These are phyloP conservation scores for Periplaneta americana DNA, from an alignment of 1,140 invertebrate genomes.

Conservation along the genomic window DNA sequence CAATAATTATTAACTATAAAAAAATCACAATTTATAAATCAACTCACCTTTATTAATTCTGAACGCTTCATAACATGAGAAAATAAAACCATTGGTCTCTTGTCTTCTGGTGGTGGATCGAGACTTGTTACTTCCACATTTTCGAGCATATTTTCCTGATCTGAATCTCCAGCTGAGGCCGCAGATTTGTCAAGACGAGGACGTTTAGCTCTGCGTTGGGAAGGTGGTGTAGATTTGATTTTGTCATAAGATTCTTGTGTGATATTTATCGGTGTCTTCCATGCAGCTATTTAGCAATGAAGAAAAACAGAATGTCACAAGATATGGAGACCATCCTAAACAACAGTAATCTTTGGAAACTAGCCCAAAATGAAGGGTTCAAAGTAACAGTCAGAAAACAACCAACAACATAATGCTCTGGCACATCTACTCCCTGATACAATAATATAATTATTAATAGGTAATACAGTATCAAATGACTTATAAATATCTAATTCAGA, in stretches of 20 bases:
- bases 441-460: no score
- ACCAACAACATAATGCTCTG: no score
- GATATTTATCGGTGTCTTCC: slow-evolving; percentile 88
- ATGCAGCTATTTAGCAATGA: slow-evolving; percentile 59
- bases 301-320: background rate
- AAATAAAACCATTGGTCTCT: background rate
- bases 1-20: background rate
- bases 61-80: background rate
- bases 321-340: no score
- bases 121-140: background rate
- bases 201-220: background rate
- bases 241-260: slow-evolving; percentile 80
- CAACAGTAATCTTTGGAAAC: no score
- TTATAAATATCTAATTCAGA: no score
- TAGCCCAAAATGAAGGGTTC: no score
- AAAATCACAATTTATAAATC: background rate
- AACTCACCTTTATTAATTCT: background rate
- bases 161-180: slow-evolving; percentile 34
- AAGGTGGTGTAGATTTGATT: slow-evolving; percentile 45
- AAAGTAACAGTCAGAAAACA: no score
- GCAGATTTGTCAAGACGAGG: background rate
- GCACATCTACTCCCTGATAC: no score
- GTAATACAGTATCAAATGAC: no score
- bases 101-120: background rate
- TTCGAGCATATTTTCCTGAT: slow-evolving; percentile 29